Evolutionary conservation across 2,797 vertebrate genomes (phyloP), one percentile per base, ranked within the genome.

Genomic region (Toxotes lorentzi): DNA sequence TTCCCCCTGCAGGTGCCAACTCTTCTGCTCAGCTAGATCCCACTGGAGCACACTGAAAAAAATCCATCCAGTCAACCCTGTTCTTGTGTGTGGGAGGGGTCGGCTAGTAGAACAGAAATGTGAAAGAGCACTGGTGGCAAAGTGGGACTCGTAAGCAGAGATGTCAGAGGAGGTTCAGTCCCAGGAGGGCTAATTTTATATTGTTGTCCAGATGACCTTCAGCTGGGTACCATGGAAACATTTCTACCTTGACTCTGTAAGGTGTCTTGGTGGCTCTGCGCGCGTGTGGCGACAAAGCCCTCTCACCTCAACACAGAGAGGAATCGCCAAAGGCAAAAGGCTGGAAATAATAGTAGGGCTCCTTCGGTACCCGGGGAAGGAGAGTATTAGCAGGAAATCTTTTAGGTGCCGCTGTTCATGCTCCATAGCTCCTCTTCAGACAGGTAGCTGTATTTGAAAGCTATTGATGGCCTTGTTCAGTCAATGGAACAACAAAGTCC

Each of bases 401-500:
- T 94, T 91, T 93, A 92, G 92, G 88, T 84, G 82, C 85, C 50
- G 73, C 83, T 73, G 89, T 95, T 95, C 93, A 95, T 92, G 92
- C 91, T 92, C 83, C 88, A 86, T 43, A 76, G 92, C 90, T 82
- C 86, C 85, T 91, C 91, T 94, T 93, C 90, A 95, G 86, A 94
- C 88, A 93, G 92, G 87, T 88, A 88, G 91, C 88, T 85, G 84
- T 90, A 93, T 95, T 92, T 94, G 91, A 96, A 94, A 93, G 91
- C 90, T 92, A 94, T 94, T 89, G 94, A 95, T 84, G 79, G 78
- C 73, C 86, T 86, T 91, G 91, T 93, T 89, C 83, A 91, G 93
- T 95, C 94, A 91, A 94, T 95, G 87, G 88, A 90, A 92, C 90
- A 94, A 94, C 93, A 94, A 92, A 95, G 92, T 93, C 91, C 79